Percentiles rank a stretch among this genome's conserved stretches.
Conservation (phyloP, 2,797 vertebrate genomes). For the Urosaurus nigricauda region DNA sequence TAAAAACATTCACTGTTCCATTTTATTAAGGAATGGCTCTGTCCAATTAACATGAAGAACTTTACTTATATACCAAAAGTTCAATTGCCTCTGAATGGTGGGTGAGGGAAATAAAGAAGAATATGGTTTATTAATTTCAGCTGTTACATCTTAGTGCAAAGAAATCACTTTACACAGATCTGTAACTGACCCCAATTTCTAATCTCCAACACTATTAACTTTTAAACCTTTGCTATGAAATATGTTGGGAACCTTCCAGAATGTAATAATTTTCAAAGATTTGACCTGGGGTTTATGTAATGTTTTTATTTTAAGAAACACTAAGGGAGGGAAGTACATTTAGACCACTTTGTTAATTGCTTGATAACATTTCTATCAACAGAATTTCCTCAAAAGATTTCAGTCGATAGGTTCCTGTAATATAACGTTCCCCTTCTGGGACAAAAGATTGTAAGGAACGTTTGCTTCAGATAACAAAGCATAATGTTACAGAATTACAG, state of each 20-base stretch:
- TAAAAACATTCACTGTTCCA: conserved; percentile 22
- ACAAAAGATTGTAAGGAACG: conserved; percentile 47
- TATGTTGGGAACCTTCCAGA: conserved; percentile 74
- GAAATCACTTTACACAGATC: conserved; percentile 73
- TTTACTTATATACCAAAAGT: conserved; percentile 58
- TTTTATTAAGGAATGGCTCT: conserved; percentile 50
- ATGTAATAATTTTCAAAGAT: conserved; percentile 69
- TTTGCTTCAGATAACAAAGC: conserved; percentile 76
- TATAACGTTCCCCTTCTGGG: conserved; percentile 39
- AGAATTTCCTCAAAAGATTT: conserved; percentile 74
- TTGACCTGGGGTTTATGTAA: conserved; percentile 68
- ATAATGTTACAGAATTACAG: conserved; percentile 75
- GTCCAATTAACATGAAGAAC: conserved; percentile 45
- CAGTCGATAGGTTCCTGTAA: conserved; percentile 71
- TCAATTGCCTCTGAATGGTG: conserved; percentile 66
- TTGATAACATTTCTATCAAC: conserved; percentile 77
- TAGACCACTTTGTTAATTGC: conserved; percentile 75
- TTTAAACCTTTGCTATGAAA: conserved; percentile 72
- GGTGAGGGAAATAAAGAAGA: conserved; percentile 33
- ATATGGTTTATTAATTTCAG: conserved; percentile 76
- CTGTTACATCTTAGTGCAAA: conserved; percentile 77
- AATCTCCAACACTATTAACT: conserved; percentile 77
- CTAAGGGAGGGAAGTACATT: conserved; percentile 56
- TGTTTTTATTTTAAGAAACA: conserved; percentile 63
- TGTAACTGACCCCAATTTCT: conserved; percentile 78